phyloP scores from a whole-genome alignment of 2,113 vertebrate species.

The Nasalis larvatus region DNA sequence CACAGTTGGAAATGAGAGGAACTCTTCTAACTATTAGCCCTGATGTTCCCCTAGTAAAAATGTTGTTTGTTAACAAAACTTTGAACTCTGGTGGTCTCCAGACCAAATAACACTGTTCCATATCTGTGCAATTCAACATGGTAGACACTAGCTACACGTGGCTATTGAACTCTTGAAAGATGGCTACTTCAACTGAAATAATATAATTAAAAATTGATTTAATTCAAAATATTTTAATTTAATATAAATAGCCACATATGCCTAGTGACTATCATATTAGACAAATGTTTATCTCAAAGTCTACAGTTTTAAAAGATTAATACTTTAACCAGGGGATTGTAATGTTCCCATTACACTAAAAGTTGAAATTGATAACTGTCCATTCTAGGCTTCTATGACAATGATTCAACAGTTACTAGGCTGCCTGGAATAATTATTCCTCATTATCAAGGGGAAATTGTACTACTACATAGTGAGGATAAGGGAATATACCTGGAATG shows the following conservation, averaged over 20 bases:
- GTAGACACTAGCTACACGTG: background rate
- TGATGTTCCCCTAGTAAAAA: background rate
- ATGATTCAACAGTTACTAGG: background rate
- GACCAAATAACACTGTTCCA: background rate
- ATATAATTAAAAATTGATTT: background rate
- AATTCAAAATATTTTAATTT: background rate
- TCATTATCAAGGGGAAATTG: background rate
- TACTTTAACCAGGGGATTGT: background rate
- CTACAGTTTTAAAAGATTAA: background rate
- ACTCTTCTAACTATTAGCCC: background rate
- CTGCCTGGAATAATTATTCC: background rate
- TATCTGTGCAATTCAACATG: background rate
- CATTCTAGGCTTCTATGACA: background rate
- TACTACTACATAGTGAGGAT: background rate
- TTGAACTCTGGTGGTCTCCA: background rate
- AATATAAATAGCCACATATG: background rate
- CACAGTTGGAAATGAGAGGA: background rate
- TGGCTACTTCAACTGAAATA: background rate
- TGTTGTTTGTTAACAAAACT: background rate
- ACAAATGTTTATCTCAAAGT: background rate
- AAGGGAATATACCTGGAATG: background rate
- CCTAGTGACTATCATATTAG: background rate
- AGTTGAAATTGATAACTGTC: background rate
- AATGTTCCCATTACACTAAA: background rate
- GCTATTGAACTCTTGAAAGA: background rate